A percentile compares a stretch with the other conserved stretches of the same genome.
Evolutionary conservation across 2,797 vertebrate species (phyloP).

Genomic region (Cephalopachus bancanus): DNA sequence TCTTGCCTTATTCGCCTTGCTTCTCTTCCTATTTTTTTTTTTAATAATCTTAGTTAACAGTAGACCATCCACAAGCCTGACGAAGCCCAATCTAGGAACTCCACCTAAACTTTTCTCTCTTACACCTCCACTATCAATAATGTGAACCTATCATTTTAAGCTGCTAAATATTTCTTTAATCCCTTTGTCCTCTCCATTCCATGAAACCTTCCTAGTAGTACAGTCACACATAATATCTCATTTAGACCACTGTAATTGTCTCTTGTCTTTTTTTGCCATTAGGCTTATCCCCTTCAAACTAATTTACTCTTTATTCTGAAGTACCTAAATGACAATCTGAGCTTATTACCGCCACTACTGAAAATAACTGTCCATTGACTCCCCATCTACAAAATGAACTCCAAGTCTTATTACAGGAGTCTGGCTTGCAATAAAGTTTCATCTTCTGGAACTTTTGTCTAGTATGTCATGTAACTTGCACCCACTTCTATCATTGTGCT

Average conservation of each 20-base stretch:
- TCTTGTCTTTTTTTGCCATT: neutral
- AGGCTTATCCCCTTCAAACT: neutral
- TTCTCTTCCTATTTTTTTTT: neutral
- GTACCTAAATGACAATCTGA: neutral
- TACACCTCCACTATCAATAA: neutral
- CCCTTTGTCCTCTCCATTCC: neutral
- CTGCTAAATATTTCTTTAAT: neutral
- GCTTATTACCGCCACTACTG: neutral
- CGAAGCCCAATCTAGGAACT: neutral
- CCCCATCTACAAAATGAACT: neutral
- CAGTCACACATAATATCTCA: neutral
- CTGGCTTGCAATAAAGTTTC: neutral
- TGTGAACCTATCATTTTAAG: neutral
- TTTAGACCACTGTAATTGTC: neutral
- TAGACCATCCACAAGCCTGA: neutral
- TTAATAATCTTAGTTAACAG: neutral
- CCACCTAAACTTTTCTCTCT: neutral
- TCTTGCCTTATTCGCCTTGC: neutral
- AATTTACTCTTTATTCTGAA: neutral
- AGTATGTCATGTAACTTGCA: neutral
- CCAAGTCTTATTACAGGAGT: neutral
- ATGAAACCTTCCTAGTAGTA: neutral
- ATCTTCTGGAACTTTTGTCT: neutral
- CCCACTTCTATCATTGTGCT: neutral
- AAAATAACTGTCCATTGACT: neutral